These are phyloP conservation scores for Corvus hawaiiensis DNA, from an alignment of 2,113 vertebrate species.

Conservation along the genomic window DNA sequence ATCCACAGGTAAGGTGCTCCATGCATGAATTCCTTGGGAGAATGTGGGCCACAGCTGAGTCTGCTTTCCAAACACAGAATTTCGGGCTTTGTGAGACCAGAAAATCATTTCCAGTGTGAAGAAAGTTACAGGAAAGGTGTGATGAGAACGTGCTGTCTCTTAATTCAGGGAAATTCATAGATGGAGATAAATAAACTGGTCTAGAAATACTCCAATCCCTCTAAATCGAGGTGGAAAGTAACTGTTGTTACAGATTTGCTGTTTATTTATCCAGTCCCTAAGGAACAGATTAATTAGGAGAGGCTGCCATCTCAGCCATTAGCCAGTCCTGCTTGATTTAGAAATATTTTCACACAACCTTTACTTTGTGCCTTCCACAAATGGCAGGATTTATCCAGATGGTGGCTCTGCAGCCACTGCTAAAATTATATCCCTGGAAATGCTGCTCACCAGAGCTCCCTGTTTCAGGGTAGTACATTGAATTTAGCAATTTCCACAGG, in stretches of 20 bases:
- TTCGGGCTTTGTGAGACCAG: not conserved
- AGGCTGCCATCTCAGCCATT: not conserved
- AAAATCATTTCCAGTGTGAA: not conserved
- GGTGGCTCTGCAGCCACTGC: not conserved
- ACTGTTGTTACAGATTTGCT: not conserved
- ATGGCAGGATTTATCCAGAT: not conserved
- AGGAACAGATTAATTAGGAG: not conserved
- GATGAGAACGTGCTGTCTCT: not conserved
- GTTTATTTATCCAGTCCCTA: not conserved
- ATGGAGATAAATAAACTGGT: not conserved
- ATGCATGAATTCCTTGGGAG: not conserved
- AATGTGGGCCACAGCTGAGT: not conserved
- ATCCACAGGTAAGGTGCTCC: accelerated
- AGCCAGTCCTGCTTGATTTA: not conserved
- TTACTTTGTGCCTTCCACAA: not conserved
- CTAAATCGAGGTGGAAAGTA: not conserved
- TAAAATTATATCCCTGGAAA: not conserved
- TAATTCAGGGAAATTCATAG: not conserved
- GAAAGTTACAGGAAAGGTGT: not conserved
- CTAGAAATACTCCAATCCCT: not conserved
- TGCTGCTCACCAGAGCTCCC: not conserved
- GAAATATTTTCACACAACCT: not conserved
- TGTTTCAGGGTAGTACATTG: accelerated
- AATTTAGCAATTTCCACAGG: not conserved
- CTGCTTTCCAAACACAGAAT: not conserved